Percentiles rank a stretch among this genome's conserved stretches.
phyloP scores from a whole-genome alignment of 2,888 invertebrate genomes.

The Zele albiditarsus region DNA sequence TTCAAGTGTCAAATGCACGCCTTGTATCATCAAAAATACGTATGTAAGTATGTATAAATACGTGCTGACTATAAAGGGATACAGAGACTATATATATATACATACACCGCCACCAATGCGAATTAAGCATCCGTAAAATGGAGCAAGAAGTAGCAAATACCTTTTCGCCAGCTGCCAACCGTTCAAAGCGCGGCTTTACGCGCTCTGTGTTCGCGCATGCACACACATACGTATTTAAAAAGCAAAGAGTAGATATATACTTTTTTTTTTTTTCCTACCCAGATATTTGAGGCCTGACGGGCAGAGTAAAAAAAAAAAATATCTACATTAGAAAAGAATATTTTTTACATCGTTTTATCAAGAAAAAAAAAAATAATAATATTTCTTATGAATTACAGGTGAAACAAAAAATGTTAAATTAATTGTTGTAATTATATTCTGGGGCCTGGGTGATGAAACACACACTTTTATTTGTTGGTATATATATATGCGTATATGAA shows the following conservation, averaged over 20 bases:
- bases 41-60: background rate
- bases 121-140: constrained; percentile 68
- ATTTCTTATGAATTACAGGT: no score
- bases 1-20: no score
- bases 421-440: constrained; percentile 14
- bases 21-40: background rate
- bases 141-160: constrained; percentile 67
- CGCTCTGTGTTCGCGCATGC: constrained; percentile 18
- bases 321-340: no score
- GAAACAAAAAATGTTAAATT: background rate
- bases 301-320: no score
- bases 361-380: no score
- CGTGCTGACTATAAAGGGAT: background rate
- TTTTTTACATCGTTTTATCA: no score
- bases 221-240: background rate
- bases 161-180: constrained; percentile 66
- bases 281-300: no score
- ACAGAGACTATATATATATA: background rate
- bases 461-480: no score
- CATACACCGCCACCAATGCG: constrained; percentile 16
- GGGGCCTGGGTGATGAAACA: background rate
- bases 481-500: constrained; percentile 29
- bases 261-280: background rate
- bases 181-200: constrained; percentile 33
- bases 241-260: background rate